phyloP scores from a whole-genome alignment of 2,797 vertebrate species.

The Oceanodroma leucorhoa region DNA sequence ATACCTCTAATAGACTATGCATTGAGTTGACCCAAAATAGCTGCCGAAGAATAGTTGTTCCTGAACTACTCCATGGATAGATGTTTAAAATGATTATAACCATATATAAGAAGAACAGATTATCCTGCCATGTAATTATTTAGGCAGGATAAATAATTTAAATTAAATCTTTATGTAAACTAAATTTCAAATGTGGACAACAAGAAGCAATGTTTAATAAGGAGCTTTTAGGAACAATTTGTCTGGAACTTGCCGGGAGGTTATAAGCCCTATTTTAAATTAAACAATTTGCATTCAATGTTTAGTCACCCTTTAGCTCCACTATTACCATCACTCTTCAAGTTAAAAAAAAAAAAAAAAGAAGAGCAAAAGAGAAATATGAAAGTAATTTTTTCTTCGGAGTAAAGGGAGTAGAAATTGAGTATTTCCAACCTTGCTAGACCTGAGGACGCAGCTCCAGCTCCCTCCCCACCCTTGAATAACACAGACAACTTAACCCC shows the following conservation, averaged over 20 bases:
- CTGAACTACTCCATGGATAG: neutral
- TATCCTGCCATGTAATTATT: neutral
- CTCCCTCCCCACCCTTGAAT: neutral
- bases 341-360: neutral
- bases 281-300: neutral
- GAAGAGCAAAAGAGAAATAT: neutral
- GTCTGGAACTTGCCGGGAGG: neutral
- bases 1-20: slow-evolving; percentile 51
- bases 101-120: neutral
- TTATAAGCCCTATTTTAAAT: slow-evolving; percentile 4
- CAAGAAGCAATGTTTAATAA: neutral
- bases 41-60: slow-evolving; percentile 34
- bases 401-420: neutral
- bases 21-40: slow-evolving; percentile 58
- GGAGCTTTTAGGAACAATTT: neutral
- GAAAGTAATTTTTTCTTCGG: neutral
- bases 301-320: neutral
- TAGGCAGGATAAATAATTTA: neutral
- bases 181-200: neutral
- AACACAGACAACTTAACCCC: neutral
- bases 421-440: neutral
- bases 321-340: neutral
- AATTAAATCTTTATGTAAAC: neutral
- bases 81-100: neutral
- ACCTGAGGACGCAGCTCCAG: neutral